These are phyloP conservation scores for Stenurella melanura DNA, from an alignment of 2,888 invertebrate genomes.

Conservation along the genomic window DNA sequence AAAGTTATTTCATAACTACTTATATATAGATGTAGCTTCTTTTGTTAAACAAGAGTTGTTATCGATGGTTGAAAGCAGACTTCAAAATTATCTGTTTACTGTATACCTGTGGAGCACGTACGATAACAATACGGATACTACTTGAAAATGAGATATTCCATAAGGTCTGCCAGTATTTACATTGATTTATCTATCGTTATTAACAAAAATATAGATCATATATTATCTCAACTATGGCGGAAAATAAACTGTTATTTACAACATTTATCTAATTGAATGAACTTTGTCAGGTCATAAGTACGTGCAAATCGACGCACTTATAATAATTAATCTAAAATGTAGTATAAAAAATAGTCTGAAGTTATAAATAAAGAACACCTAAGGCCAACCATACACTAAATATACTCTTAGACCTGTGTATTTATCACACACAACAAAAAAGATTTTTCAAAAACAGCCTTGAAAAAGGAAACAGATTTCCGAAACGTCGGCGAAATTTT, in stretches of 20 bases:
- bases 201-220: constrained; percentile 30
- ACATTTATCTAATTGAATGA: constrained; percentile 27
- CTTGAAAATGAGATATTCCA: constrained; percentile 4
- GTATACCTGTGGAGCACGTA: neutral
- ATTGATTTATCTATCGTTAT: constrained; percentile 28
- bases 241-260: constrained; percentile 28
- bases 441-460: no score
- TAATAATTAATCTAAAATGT: neutral
- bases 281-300: constrained; percentile 18
- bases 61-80: neutral
- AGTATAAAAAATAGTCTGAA: neutral
- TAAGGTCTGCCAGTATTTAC: constrained; percentile 25
- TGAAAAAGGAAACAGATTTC: no score
- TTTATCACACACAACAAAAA: no score
- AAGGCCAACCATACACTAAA: neutral
- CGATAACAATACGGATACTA: neutral
- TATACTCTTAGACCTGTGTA: no score
- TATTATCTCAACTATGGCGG: constrained; percentile 22
- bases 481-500: no score
- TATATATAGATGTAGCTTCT: neutral
- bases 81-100: neutral
- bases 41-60: neutral
- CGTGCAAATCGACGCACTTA: neutral
- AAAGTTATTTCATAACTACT: neutral
- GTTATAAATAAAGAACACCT: neutral